Evolutionary conservation across 2,888 invertebrate species (phyloP), one percentile per base, ranked within the genome.

Genomic region (Lutraria lutraria): DNA sequence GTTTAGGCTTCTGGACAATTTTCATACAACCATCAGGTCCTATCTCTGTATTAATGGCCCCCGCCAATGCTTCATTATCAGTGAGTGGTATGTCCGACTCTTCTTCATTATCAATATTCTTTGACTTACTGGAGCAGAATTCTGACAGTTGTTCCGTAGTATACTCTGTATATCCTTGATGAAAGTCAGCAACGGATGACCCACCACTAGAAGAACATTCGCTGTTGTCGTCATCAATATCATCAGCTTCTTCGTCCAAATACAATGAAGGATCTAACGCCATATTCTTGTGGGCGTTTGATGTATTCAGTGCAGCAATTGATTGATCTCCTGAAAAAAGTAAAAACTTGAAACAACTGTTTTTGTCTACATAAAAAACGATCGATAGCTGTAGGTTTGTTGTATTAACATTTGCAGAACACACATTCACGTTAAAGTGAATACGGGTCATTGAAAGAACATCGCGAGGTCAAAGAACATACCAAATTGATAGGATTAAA

Each of bases 141-240:
- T 34, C 76, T 4, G 86, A 63, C 15, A 89, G 81, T 43, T 89
- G 86, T 52, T 87, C 86, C 6, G 86, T 81, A 21, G 89, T 81
- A 72, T 86, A 89, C 68, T 89, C 87, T 19, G 84, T 34, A 43
- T 81, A 89, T n/a, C 81, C 87, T 52, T 83, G 86, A 6, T 80
- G 60, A 56, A 31, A 80, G 25, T 89, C 89, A 0, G 84, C 81
- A 0, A 86, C 43, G 0, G 89, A 89, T 13, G 89, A 89, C 19
- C 72, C 83, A 43, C 86, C 84, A 54, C 81, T 84, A 4, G 84
- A 88, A 2, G 85, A 87, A 52, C 82, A 87, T n/a, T 54, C 83
- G 53, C 84, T 87, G 6, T 63, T 54, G 43, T 81, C 79, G 53
- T 90, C 89, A 29, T 84, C 86, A 76, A 86, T 84, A 12, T 86